Base-by-base conservation (phyloP, 2,797 vertebrate genomes). In the Mus spretus region DNA sequence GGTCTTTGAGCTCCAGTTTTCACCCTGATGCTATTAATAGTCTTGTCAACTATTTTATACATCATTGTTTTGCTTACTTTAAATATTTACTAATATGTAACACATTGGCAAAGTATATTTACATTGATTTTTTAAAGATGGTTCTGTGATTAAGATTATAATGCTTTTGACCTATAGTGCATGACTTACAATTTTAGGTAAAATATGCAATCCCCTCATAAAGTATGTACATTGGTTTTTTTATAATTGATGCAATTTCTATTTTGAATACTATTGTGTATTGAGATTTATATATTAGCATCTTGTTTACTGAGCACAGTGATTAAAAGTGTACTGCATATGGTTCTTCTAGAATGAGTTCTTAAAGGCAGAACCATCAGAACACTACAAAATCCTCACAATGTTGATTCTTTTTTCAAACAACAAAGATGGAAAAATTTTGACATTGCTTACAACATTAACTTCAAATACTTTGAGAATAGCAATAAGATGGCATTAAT, bases 381-480 rank as follows among this genome's bases (percentile, higher is more conserved):
- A 94, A 63, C 15, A 84, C 31, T 86, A n/a, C n/a, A 65, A 22
- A 95, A 87, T 80, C 55, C 19, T 55, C 28, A 37, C 3, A 81
- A 3, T 75, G 50, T 37, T 57, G 57, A 75, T 90, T 78, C 61
- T 92, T 34, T 84, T 57, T 81, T 93, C 28, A 59, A 53, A 70
- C 44, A 57, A 1, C 67, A 55, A 55, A 81, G 59, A 87, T 91
- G 50, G 70, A 53, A 85, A 90, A 72, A 44, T 80, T 81, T 78
- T 94, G 80, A 92, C 72, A 80, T 95, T 95, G 97, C 57, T 95
- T 83, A 89, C 83, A 94, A 93, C 80, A 88, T 97, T 93, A 92
- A 97, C 81, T 96, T 96, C 75, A 89, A 67, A 87, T 91, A 80
- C 12, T 90, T 93, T 89, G 91, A 91, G 34, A 94, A 50, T 63